Base-by-base conservation (phyloP, 2,888 invertebrate species). In the Theretra japonica region DNA sequence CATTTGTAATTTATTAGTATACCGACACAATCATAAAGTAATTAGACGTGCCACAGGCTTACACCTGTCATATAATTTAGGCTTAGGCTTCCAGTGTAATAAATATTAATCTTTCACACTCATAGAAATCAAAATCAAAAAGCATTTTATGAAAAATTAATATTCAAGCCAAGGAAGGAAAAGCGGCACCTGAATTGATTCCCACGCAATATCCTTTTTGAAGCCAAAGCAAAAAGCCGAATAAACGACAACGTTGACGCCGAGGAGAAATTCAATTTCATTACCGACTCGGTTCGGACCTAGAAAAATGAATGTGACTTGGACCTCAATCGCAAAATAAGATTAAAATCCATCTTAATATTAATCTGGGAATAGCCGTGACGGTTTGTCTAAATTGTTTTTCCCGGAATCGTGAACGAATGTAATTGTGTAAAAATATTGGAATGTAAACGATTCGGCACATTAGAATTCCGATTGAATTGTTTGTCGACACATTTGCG, bases 131-230 rank as follows among this genome's bases (percentile, higher is more conserved):
- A 1, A 59, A 59, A 74, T 75, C 80, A 82, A 1, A 59, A 59
- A 74, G 76, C 80, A 82, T 81, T 83, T 82, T 81, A 85, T 86
- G 81, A 86, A 83, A 88, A 86, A 88, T 88, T 88, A 86, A 90
- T 89, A 90, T 91, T 88, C 88, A 86, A 80, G 81, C 78, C 75
- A 79, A 82, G 80, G 83, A 86, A 81, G 81, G 80, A 83, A 87
- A 81, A 82, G 82, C 84, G 85, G 83, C 91, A 92, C 88, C 92
- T 92, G 92, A 90, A 89, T 91, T 87, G 86, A 90, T 92, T 92
- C 91, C 88, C 90, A 92, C 89, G 91, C 91, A 93, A 93, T 92
- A 93, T 91, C 89, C 90, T 90, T 88, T 90, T 87, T 82, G 85
- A 86, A 88, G 87, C 83, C 82, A 86, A 87, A 88, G 91, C 89